These are phyloP conservation scores for Oxyscelio sp. DNA, from an alignment of 2,888 invertebrate genomes.

Conservation along the genomic window DNA sequence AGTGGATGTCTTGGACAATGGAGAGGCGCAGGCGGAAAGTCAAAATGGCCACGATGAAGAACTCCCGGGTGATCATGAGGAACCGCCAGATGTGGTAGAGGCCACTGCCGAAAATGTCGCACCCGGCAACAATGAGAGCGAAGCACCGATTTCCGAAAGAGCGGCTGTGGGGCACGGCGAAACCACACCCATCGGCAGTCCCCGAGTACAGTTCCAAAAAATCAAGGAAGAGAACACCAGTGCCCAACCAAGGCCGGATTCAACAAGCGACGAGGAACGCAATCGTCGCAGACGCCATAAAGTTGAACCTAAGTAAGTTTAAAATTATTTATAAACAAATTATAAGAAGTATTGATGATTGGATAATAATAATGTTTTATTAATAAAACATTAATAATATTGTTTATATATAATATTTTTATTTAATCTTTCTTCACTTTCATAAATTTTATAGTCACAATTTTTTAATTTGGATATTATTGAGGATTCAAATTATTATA, in stretches of 20 bases:
- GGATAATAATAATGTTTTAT: too few species aligned
- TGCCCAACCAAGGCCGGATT: conserved; percentile 59
- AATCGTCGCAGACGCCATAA: conserved; percentile 86
- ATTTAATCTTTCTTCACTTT: too few species aligned
- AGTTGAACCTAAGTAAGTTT: conserved; percentile 86
- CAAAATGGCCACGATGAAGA: conserved; percentile 77
- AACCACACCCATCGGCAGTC: conserved; percentile 82
- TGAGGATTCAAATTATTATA: too few species aligned
- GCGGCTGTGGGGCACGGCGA: conserved; percentile 85
- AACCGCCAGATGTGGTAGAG: conserved; percentile 75
- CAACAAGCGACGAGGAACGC: conserved; percentile 84
- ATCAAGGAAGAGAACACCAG: conserved; percentile 84
- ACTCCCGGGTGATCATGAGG: conserved; percentile 67
- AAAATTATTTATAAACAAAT: too few species aligned
- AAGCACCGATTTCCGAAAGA: conserved; percentile 86
- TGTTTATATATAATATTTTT: too few species aligned
- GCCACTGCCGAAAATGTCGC: conserved; percentile 71
- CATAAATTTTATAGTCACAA: too few species aligned
- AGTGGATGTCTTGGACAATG: conserved; percentile 80
- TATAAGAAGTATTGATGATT: too few species aligned
- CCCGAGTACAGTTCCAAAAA: conserved; percentile 86
- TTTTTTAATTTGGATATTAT: too few species aligned
- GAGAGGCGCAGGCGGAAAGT: conserved; percentile 77
- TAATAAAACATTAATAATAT: too few species aligned
- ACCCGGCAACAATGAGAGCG: conserved; percentile 81